Evolutionary conservation across 2,797 vertebrate genomes (phyloP).

Genomic region (Pygocentrus nattereri): DNA sequence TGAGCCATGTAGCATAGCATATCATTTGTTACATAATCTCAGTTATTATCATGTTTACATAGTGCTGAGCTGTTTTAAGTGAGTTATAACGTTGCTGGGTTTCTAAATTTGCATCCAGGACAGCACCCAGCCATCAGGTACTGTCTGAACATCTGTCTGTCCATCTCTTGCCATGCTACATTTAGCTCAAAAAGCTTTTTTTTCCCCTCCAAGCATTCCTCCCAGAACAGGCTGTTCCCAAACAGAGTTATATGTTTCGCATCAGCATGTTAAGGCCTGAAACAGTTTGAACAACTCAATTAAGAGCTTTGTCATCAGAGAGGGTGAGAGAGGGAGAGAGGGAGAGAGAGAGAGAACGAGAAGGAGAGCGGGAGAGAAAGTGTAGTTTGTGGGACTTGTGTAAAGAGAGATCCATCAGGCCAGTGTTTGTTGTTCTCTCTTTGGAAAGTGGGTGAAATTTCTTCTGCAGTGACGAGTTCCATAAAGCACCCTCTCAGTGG

Average conservation of each 20-base stretch:
- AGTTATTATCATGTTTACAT: not conserved
- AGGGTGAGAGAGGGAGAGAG: constrained; percentile 16
- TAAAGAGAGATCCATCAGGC: constrained; percentile 55
- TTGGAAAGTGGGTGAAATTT: constrained; percentile 51
- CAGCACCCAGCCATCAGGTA: constrained; percentile 3
- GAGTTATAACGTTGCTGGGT: not conserved
- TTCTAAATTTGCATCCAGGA: not conserved
- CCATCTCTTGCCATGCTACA: constrained; percentile 29
- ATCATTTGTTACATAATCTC: not conserved
- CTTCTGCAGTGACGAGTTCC: constrained; percentile 42
- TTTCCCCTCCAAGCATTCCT: constrained; percentile 41
- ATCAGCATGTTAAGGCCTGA: constrained; percentile 39
- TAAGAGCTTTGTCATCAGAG: constrained; percentile 36
- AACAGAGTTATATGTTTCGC: constrained; percentile 43
- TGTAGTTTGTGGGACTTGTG: constrained; percentile 31
- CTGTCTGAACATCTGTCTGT: constrained; percentile 3
- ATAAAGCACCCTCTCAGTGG: constrained; percentile 35
- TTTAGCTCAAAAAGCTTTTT: constrained; percentile 26
- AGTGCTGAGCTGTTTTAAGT: not conserved
- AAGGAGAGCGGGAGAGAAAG: constrained; percentile 20
- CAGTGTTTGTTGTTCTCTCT: constrained; percentile 46
- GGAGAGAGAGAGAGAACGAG: too few species aligned
- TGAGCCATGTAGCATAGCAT: not conserved
- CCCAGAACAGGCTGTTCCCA: constrained; percentile 53
- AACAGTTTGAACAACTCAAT: constrained; percentile 16